phyloP scores from a whole-genome alignment of 1,140 invertebrate species.

The Drosophila ohnishii region DNA sequence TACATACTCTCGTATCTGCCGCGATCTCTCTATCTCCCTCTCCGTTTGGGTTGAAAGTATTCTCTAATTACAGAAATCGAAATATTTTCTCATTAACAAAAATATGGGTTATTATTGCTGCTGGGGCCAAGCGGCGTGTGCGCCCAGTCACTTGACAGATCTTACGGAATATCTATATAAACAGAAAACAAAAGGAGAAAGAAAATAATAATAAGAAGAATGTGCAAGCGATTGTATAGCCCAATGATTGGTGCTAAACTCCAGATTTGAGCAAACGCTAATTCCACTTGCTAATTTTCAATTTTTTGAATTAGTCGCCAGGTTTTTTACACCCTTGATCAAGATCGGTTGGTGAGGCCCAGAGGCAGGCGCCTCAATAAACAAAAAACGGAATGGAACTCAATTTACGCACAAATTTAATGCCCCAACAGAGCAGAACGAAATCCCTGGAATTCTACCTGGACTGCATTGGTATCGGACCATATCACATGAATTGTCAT shows the following conservation, averaged over 20 bases:
- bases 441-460: slow-evolving; percentile 28
- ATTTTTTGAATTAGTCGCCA: slow-evolving; percentile 38
- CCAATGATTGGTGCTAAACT: slow-evolving; percentile 60
- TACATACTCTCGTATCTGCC: slow-evolving; percentile 17
- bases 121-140: slow-evolving; percentile 46
- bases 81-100: slow-evolving; percentile 43
- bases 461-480: slow-evolving; percentile 12
- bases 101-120: slow-evolving; percentile 46
- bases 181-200: not conserved
- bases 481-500: slow-evolving; percentile 24
- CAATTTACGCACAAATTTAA: slow-evolving; percentile 49
- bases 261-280: slow-evolving; percentile 57
- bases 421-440: slow-evolving; percentile 49
- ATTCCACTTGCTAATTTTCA: slow-evolving; percentile 66
- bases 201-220: slow-evolving; percentile 15
- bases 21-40: not conserved
- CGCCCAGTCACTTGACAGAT: slow-evolving; percentile 51
- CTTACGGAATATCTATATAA: slow-evolving; percentile 27
- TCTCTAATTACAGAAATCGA: slow-evolving; percentile 31
- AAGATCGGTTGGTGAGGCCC: slow-evolving; percentile 4
- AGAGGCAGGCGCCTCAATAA: slow-evolving; percentile 8
- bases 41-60: slow-evolving; percentile 5
- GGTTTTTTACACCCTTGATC: slow-evolving; percentile 57
- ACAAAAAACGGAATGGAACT: slow-evolving; percentile 36
- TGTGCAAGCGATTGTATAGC: slow-evolving; percentile 12